Evolutionary conservation across 2,888 invertebrate species (phyloP), one percentile per base, ranked within the genome.

Genomic region (Athrips mouffetella): DNA sequence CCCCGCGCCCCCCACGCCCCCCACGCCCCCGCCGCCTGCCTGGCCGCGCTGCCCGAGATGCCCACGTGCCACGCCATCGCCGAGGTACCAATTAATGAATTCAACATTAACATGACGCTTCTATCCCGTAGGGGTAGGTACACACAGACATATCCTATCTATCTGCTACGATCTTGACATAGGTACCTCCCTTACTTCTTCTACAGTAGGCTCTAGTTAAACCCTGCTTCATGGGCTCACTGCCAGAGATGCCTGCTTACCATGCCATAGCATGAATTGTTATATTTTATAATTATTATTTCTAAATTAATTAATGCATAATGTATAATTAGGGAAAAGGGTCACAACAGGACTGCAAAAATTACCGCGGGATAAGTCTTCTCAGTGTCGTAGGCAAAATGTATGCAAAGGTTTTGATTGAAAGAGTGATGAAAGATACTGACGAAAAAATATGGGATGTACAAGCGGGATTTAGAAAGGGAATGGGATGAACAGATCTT

Each of bases 261-360:
- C 85, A 84, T 41, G 83, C 79, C 1, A 57, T 85, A 1, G 81
- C 83, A 0, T 76, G 81, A 90, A 91, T 73, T 8, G 8, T n/a
- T n/a, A 8, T 64, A 62, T 53, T 60, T 74, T 0, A 70, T n/a
- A n/a, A n/a, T n/a, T n/a, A n/a, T n/a, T n/a, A n/a, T n/a, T n/a
- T n/a, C n/a, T n/a, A n/a, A n/a, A n/a, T n/a, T n/a, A n/a, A n/a
- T n/a, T n/a, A n/a, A n/a, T n/a, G n/a, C n/a, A n/a, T n/a, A n/a
- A n/a, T n/a, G n/a, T n/a, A n/a, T n/a, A n/a, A n/a, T n/a, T n/a
- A n/a, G n/a, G n/a, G n/a, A n/a, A n/a, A n/a, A n/a, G n/a, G n/a
- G n/a, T n/a, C n/a, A n/a, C n/a, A n/a, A n/a, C n/a, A n/a, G n/a
- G n/a, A n/a, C n/a, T n/a, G n/a, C n/a, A n/a, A n/a, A n/a, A n/a